Evolutionary conservation across 2,113 vertebrate genomes (phyloP).

Genomic region (Meles meles): DNA sequence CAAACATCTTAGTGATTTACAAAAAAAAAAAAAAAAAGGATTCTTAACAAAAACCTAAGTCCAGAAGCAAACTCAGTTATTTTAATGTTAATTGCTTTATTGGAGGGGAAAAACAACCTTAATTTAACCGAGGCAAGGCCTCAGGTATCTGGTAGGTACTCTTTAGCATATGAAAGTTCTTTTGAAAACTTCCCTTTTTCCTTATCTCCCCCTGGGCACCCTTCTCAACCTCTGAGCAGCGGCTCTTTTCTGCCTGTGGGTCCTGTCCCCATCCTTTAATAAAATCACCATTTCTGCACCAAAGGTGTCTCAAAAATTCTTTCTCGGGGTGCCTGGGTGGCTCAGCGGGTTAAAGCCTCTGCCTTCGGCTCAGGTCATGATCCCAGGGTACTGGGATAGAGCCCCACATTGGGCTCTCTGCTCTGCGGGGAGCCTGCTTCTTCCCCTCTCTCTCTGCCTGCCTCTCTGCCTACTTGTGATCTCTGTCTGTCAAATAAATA

Average conservation of each 20-base stretch:
- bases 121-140: neutral
- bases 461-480: too few species aligned
- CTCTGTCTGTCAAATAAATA: too few species aligned
- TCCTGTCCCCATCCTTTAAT: neutral
- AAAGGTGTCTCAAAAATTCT: neutral
- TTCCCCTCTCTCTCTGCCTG: too few species aligned
- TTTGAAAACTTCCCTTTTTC: neutral
- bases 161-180: neutral
- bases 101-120: neutral
- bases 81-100: neutral
- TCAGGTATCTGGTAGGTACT: neutral
- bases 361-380: too few species aligned
- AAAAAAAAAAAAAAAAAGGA: neutral
- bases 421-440: too few species aligned
- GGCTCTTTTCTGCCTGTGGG: neutral
- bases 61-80: neutral
- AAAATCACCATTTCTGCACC: neutral
- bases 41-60: neutral
- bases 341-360: too few species aligned
- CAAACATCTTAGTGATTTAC: neutral
- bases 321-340: too few species aligned
- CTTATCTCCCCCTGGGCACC: neutral
- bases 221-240: neutral
- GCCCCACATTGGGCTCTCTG: too few species aligned
- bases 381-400: too few species aligned